phyloP scores from a whole-genome alignment of 2,113 vertebrate genomes.

The Copsychus sechellarum region DNA sequence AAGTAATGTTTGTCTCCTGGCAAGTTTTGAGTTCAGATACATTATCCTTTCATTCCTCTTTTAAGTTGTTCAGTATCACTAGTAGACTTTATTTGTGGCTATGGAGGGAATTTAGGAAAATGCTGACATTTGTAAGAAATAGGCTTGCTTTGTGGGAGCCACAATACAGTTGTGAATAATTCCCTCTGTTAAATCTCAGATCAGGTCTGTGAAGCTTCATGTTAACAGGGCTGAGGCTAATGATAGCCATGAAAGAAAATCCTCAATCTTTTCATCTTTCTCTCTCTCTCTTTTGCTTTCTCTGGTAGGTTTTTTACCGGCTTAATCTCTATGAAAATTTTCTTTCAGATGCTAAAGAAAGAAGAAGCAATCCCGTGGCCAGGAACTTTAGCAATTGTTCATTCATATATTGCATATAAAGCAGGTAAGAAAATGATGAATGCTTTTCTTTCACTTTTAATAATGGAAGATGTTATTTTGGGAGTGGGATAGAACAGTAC shows the following conservation, averaged over 20 bases:
- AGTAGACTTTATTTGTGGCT: slow-evolving; percentile 19
- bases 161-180: slow-evolving; percentile 42
- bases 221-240: slow-evolving; percentile 4
- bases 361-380: slow-evolving; percentile 99
- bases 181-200: slow-evolving; percentile 50
- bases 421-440: slow-evolving; percentile 82
- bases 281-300: background rate
- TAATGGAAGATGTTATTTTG: background rate
- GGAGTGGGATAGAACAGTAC: background rate
- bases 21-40: slow-evolving; percentile 24
- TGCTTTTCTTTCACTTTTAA: background rate
- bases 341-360: slow-evolving; percentile 95
- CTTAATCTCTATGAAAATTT: slow-evolving; percentile 33
- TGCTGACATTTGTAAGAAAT: slow-evolving; percentile 44
- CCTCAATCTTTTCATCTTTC: background rate
- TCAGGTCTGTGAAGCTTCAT: background rate
- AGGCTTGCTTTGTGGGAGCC: slow-evolving; percentile 24
- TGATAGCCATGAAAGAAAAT: background rate
- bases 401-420: slow-evolving; percentile 99
- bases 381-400: slow-evolving; percentile 97
- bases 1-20: slow-evolving; percentile 25
- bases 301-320: background rate
- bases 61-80: slow-evolving; percentile 24
- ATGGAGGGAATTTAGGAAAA: slow-evolving; percentile 21
- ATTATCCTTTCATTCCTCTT: slow-evolving; percentile 36